Percentiles rank a stretch among this genome's conserved stretches.
phyloP scores from a whole-genome alignment of 1,140 invertebrate species.

The Luehdorfia chinensis region DNA sequence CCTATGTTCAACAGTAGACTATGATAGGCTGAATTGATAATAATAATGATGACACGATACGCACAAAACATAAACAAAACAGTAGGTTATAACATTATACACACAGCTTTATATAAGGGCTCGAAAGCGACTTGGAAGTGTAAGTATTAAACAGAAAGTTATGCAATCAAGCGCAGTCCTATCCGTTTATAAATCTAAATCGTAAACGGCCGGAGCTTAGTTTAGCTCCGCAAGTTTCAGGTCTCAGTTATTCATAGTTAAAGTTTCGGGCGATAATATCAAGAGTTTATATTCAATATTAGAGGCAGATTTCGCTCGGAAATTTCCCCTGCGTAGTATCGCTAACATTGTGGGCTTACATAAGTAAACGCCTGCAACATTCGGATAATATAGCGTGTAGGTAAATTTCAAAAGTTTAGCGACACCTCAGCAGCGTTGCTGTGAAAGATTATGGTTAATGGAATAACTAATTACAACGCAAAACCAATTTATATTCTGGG shows the following conservation, averaged over 20 bases:
- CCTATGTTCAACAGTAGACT: no score
- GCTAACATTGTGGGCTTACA: neutral
- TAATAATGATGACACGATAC: no score
- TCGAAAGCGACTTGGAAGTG: neutral
- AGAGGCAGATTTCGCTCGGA: constrained; percentile 24
- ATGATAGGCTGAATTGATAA: no score
- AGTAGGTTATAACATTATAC: no score
- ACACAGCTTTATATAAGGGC: constrained; percentile 11
- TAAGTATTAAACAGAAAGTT: constrained; percentile 5
- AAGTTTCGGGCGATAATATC: constrained; percentile 34
- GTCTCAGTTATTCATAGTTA: constrained; percentile 33
- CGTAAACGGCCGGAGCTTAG: constrained; percentile 8
- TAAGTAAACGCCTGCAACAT: neutral
- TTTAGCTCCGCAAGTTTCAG: constrained; percentile 13
- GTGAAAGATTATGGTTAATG: no score
- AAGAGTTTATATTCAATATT: constrained; percentile 32
- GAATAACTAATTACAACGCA: no score
- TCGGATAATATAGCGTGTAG: neutral
- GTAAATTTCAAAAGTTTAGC: constrained; percentile 3
- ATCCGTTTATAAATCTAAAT: constrained; percentile 12
- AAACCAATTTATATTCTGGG: no score
- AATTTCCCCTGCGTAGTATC: constrained; percentile 15
- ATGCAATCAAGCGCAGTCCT: constrained; percentile 15
- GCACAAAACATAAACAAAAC: no score
- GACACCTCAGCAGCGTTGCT: neutral